These are phyloP conservation scores for Gadus chalcogrammus DNA, from an alignment of 2,113 vertebrate species.

Conservation along the genomic window DNA sequence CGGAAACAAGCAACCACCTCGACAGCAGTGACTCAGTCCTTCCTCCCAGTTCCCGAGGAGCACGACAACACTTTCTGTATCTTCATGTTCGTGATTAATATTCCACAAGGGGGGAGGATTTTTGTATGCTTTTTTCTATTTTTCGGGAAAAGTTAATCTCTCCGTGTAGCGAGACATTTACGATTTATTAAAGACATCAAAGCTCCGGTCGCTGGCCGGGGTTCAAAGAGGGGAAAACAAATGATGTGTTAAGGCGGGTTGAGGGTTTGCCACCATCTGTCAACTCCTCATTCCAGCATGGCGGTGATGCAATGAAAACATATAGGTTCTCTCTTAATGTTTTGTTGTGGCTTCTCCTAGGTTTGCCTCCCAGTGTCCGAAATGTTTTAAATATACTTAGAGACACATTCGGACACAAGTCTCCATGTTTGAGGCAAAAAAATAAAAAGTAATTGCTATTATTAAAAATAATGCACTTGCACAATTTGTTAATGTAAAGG, in stretches of 20 bases:
- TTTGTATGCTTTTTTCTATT: background rate
- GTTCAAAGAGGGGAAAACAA: slow-evolving; percentile 32
- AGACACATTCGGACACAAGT: no score
- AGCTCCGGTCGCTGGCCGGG: slow-evolving; percentile 28
- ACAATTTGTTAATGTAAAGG: no score
- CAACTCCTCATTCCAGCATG: slow-evolving; percentile 18
- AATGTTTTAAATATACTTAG: no score
- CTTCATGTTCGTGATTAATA: slow-evolving; percentile 36
- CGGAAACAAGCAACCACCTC: slow-evolving; percentile 15
- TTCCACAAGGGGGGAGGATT: slow-evolving; percentile 36
- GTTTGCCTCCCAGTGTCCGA: background rate
- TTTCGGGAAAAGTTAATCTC: slow-evolving; percentile 36
- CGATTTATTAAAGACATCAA: slow-evolving; percentile 44
- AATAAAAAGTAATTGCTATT: no score
- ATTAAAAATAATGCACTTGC: no score
- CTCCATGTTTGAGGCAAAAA: no score
- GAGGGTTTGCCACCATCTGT: slow-evolving; percentile 35
- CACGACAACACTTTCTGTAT: slow-evolving; percentile 21
- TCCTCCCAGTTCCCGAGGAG: slow-evolving; percentile 9
- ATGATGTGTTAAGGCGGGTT: slow-evolving; percentile 31
- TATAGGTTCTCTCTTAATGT: background rate
- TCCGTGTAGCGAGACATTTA: slow-evolving; percentile 35
- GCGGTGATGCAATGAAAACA: slow-evolving; percentile 33
- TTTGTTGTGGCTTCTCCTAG: background rate
- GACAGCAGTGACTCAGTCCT: slow-evolving; percentile 45